Conservation (phyloP, 2,888 invertebrate genomes). For the Tridacna crocea region DNA sequence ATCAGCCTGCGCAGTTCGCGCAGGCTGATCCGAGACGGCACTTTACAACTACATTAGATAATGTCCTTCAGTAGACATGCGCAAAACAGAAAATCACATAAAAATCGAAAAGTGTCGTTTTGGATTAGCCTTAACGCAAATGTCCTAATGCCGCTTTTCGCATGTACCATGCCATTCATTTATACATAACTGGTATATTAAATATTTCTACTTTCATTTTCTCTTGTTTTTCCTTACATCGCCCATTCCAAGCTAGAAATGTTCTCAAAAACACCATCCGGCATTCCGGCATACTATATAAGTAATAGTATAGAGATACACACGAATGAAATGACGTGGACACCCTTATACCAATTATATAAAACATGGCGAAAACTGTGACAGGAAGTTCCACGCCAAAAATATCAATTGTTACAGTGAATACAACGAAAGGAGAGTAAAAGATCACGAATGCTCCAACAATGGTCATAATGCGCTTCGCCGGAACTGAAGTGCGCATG, state of each 20-base stretch:
- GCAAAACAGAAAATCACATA: too few relatives aligned
- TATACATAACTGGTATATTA: neutral
- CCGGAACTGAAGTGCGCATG: slow-evolving; percentile 9
- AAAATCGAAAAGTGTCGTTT: too few relatives aligned
- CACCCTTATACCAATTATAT: neutral
- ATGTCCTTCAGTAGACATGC: too few relatives aligned
- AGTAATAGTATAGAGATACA: neutral
- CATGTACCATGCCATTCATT: too few relatives aligned
- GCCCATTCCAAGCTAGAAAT: neutral
- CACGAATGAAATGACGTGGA: neutral
- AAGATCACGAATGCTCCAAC: neutral
- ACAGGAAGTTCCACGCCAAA: neutral
- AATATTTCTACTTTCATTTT: neutral
- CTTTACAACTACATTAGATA: too few relatives aligned
- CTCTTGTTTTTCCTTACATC: neutral
- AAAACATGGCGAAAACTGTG: neutral
- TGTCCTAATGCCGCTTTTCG: too few relatives aligned
- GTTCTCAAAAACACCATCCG: slow-evolving; percentile 1
- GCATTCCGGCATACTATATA: slow-evolving; percentile 8
- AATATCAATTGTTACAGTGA: neutral
- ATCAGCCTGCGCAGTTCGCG: too few relatives aligned
- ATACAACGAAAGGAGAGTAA: slow-evolving; percentile 3
- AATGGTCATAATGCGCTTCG: slow-evolving; percentile 6
- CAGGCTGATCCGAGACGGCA: too few relatives aligned
- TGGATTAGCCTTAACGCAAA: too few relatives aligned